Conservation (phyloP, 1,140 invertebrate species). For the Orussus abietinus region DNA sequence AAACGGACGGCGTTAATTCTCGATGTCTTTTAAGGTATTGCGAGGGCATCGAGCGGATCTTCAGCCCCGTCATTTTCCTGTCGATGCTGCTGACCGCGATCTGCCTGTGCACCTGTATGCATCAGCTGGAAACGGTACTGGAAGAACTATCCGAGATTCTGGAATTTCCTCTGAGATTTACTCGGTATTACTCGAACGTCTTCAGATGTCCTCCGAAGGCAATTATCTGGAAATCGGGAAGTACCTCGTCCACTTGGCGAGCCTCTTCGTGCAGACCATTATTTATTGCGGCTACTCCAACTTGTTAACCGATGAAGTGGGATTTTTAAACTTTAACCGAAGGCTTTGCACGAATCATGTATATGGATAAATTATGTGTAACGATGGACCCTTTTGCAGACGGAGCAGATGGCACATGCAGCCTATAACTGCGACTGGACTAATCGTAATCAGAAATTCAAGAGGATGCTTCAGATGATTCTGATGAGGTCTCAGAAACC, state of each 20-base stretch:
- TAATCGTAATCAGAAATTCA: not conserved
- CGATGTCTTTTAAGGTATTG: not conserved
- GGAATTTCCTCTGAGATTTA: conserved; percentile 1
- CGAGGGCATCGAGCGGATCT: not conserved
- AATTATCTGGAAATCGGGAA: not conserved
- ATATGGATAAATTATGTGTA: too few relatives aligned
- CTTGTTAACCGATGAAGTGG: not conserved
- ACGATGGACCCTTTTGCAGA: too few relatives aligned
- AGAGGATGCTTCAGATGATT: not conserved
- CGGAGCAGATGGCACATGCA: not conserved
- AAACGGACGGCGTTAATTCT: not conserved
- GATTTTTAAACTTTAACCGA: not conserved
- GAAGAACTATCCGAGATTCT: not conserved
- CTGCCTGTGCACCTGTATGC: not conserved
- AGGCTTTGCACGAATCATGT: not conserved
- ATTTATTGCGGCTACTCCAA: not conserved
- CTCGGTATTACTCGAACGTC: not conserved
- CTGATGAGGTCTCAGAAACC: not conserved
- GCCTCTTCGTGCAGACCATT: not conserved
- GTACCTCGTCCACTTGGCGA: not conserved
- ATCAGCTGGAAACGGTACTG: not conserved
- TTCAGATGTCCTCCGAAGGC: not conserved
- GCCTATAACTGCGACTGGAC: not conserved
- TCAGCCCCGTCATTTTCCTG: not conserved
- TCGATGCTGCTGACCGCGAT: not conserved